phyloP scores from a whole-genome alignment of 37 sponge, comb jelly and placozoan genomes.

The Spongia lamella region DNA sequence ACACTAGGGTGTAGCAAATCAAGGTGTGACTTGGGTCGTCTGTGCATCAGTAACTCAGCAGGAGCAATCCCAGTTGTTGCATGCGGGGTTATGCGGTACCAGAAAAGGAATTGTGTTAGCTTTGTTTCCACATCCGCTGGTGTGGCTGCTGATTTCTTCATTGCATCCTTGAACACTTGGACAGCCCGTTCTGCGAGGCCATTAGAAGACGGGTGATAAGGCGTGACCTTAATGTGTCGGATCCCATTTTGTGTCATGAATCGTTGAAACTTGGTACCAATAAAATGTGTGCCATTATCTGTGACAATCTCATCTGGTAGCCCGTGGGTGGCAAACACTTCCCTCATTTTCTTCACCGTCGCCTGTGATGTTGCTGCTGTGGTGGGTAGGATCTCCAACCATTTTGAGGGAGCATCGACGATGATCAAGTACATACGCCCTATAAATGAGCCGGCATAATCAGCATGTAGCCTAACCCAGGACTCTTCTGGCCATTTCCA shows the following conservation, averaged over 20 bases:
- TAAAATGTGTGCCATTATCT: constrained; percentile 45
- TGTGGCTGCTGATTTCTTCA: neutral
- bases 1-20: constrained; percentile 29
- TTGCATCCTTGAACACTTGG: constrained; percentile 25
- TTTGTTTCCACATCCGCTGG: constrained; percentile 5
- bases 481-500: constrained; percentile 52
- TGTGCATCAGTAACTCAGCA: constrained; percentile 34
- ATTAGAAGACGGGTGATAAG: constrained; percentile 59
- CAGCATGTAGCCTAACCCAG: constrained; percentile 42
- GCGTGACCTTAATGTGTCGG: constrained; percentile 8
- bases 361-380: constrained; percentile 5
- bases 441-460: constrained; percentile 53
- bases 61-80: constrained; percentile 46
- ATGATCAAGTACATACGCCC: constrained; percentile 38
- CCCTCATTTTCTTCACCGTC: constrained; percentile 24
- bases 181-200: constrained; percentile 51
- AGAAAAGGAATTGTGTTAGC: constrained; percentile 39
- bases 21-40: constrained; percentile 29
- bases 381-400: constrained; percentile 34
- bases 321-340: constrained; percentile 27
- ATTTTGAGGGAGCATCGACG: constrained; percentile 47
- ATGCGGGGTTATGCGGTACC: constrained; percentile 39
- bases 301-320: constrained; percentile 35
- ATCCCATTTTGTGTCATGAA: constrained; percentile 36
- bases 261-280: constrained; percentile 12